A percentile compares a stretch with the other conserved stretches of the same genome.
Conservation (phyloP, 2,888 invertebrate species). For the Hylaea fasciaria region DNA sequence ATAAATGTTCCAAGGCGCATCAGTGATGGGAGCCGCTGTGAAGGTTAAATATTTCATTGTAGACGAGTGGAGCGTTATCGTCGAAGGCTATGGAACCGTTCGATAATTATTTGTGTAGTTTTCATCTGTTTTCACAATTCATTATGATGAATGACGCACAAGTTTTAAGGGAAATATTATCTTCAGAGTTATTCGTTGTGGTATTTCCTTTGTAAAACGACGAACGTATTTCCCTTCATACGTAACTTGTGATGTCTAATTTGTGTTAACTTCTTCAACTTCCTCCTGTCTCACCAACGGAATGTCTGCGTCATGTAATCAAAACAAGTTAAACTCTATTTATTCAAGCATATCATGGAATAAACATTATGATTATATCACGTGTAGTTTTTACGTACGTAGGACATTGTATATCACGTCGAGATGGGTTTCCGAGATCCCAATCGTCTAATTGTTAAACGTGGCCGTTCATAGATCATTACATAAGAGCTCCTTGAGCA, state of each 20-base stretch:
- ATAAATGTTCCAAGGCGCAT: slow-evolving; percentile 44
- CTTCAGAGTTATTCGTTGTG: neutral
- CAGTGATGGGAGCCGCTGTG: slow-evolving; percentile 21
- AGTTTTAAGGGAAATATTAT: neutral
- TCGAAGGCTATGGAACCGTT: too few relatives aligned
- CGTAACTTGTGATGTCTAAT: neutral
- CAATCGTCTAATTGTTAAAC: slow-evolving; percentile 27
- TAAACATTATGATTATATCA: neutral
- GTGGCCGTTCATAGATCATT: slow-evolving; percentile 30
- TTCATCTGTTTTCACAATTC: too few relatives aligned
- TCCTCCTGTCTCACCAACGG: neutral
- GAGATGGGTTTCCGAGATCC: slow-evolving; percentile 26
- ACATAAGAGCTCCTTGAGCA: slow-evolving; percentile 37
- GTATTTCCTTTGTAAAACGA: neutral
- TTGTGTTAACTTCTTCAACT: slow-evolving; percentile 1
- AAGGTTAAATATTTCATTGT: slow-evolving; percentile 28
- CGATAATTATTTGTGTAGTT: too few relatives aligned
- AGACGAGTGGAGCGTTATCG: neutral
- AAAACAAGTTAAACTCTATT: slow-evolving; percentile 6
- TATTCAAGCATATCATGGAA: neutral
- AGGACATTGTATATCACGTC: too few relatives aligned
- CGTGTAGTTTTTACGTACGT: neutral
- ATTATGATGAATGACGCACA: too few relatives aligned
- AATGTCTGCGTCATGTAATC: neutral
- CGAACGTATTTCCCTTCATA: neutral